A percentile compares a stretch with the other conserved stretches of the same genome.
Conservation (phyloP, 92 coral and sea anemone species). For the Montipora capitata region DNA sequence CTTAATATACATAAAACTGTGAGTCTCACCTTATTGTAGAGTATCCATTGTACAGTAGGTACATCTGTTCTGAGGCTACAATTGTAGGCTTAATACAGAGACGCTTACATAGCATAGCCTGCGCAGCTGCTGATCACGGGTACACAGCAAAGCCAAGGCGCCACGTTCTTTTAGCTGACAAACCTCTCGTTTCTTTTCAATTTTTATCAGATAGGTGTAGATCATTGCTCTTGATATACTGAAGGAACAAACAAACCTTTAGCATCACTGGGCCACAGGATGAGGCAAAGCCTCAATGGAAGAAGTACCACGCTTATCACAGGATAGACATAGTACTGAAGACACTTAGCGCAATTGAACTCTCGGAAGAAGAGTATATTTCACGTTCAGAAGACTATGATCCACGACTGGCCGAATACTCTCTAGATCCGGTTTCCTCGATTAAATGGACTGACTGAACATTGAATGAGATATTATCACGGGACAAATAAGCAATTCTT, state of each 20-base stretch:
- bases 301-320: not conserved
- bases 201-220: not conserved
- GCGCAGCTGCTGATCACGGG: no score
- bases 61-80: no score
- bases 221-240: not conserved
- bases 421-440: conserved; percentile 31
- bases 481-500: conserved; percentile 12
- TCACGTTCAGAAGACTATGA: conserved; percentile 24
- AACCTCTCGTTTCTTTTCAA: not conserved
- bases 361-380: conserved; percentile 11
- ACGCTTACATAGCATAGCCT: no score
- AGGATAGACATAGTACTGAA: conserved; percentile 20
- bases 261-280: conserved; percentile 15
- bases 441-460: conserved; percentile 10
- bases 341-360: conserved; percentile 5
- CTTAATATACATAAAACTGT: no score
- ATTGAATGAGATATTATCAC: not conserved
- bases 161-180: not conserved
- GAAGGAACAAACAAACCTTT: not conserved
- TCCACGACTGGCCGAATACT: conserved; percentile 36
- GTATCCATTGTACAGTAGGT: no score
- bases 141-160: not conserved
- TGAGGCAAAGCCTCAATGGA: conserved; percentile 3
- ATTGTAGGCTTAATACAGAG: no score
- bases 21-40: no score